Evolutionary conservation across 2,888 invertebrate species (phyloP).

Genomic region (Orthosia cruda): DNA sequence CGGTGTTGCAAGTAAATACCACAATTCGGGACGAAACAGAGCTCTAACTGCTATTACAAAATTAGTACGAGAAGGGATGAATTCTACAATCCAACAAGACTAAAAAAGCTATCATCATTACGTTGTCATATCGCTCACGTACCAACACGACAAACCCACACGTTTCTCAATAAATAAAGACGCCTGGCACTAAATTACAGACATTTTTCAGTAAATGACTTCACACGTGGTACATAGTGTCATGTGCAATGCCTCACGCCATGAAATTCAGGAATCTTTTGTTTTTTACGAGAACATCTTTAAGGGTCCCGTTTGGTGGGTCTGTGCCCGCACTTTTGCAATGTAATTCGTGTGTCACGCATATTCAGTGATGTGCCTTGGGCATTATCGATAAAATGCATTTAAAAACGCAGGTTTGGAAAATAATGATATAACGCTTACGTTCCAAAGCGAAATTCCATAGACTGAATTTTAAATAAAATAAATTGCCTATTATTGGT

Average conservation of each 20-base stretch:
- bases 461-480: too few relatives aligned
- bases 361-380: slow-evolving; percentile 58
- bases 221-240: slow-evolving; percentile 44
- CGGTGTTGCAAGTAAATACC: too few relatives aligned
- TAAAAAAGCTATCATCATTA: not conserved
- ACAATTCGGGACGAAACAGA: too few relatives aligned
- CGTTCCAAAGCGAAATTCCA: too few relatives aligned
- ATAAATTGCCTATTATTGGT: too few relatives aligned
- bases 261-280: slow-evolving; percentile 68
- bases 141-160: slow-evolving; percentile 1
- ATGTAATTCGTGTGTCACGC: slow-evolving; percentile 65
- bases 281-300: slow-evolving; percentile 69
- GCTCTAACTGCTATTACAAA: too few relatives aligned
- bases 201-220: slow-evolving; percentile 47
- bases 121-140: not conserved
- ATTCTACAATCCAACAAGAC: too few relatives aligned
- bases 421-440: too few relatives aligned
- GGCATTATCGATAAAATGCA: slow-evolving; percentile 51
- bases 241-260: slow-evolving; percentile 57
- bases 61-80: too few relatives aligned
- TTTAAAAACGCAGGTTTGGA: too few relatives aligned
- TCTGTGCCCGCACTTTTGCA: slow-evolving; percentile 64
- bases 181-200: slow-evolving; percentile 45
- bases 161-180: slow-evolving; percentile 29
- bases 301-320: slow-evolving; percentile 65